These are phyloP conservation scores for Sthenelais limicola DNA, from an alignment of 2,888 invertebrate species.

Conservation along the genomic window DNA sequence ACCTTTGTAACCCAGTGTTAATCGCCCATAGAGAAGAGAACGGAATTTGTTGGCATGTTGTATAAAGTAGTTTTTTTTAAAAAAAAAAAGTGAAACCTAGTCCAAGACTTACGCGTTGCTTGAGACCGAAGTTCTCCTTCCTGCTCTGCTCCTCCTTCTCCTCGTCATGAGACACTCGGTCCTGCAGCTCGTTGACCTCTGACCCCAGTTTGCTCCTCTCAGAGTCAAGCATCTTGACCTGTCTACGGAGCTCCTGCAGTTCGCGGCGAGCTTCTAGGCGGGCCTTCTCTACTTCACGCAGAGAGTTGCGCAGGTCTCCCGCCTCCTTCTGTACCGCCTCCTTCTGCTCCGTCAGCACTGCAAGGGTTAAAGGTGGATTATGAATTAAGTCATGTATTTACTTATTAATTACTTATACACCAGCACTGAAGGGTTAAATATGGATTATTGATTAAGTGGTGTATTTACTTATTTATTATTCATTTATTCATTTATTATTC, in stretches of 20 bases:
- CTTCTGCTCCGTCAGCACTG: slow-evolving; percentile 86
- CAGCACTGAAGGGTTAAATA: too few relatives aligned
- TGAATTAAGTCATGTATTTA: background rate
- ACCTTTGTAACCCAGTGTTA: too few relatives aligned
- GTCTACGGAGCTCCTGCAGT: slow-evolving; percentile 74
- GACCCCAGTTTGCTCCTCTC: slow-evolving; percentile 71
- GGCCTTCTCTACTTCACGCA: slow-evolving; percentile 83
- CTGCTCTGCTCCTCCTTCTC: slow-evolving; percentile 72
- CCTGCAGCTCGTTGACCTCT: slow-evolving; percentile 71
- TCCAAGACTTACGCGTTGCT: slow-evolving; percentile 74
- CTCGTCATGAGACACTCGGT: slow-evolving; percentile 70
- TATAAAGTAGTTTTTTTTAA: too few relatives aligned
- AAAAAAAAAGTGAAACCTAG: too few relatives aligned
- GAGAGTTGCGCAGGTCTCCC: slow-evolving; percentile 79
- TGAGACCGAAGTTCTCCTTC: slow-evolving; percentile 71
- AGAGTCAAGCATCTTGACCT: slow-evolving; percentile 70
- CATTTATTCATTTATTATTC: background rate
- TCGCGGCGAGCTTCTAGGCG: slow-evolving; percentile 82
- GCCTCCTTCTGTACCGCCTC: slow-evolving; percentile 83
- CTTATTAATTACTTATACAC: too few relatives aligned
- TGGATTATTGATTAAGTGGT: background rate
- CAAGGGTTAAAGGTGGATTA: slow-evolving; percentile 63
- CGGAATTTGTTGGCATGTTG: too few relatives aligned
- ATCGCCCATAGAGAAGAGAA: too few relatives aligned
- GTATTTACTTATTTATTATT: background rate